Base-by-base conservation (phyloP, 1,140 invertebrate species). In the Penaeus chinensis region DNA sequence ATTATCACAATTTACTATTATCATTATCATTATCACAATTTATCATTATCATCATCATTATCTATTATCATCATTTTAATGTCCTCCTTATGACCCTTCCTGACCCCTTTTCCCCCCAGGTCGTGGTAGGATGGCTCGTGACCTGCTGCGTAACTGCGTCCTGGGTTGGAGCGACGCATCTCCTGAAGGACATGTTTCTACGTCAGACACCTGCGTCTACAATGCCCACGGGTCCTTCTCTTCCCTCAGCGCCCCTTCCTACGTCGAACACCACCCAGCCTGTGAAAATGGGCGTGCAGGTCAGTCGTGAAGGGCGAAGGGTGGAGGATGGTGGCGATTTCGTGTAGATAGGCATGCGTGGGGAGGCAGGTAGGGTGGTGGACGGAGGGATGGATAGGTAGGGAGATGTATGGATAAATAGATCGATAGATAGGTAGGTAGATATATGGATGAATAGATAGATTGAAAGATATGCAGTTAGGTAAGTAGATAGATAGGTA, bases 91-190 rank as follows among this genome's bases (percentile, higher is more conserved):
- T 16, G 0, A 24, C 19, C 5, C 7, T 74, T 10, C 69, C 24
- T 32, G 24, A 13, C n/a, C 10, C 37, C 11, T 19, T 74, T 4
- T 5, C 5, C n/a, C 11, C 42, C 18, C 87, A 97, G 96, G 96
- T 97, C 91, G 96, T 97, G 91, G 96, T 95, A 91, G 97, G 97
- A 63, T 94, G 97, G 81, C 95, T 96, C 92, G 96, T 98, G 84
- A 97, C 96, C 61, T 93, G 96, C 74, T 95, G 95, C 89, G 95
- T 97, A 78, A 96, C 96, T 32, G 95, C 95, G 22, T 96, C 96
- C n/a, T 98, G 96, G 96, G 96, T 97, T 47, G 96, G 96, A 19
- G 95, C 96, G 18, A 97, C 96, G 7, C 96, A 98, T 91, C 95
- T 95, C 91, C 96, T 97, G 89, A 97, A 97, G 93, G 96, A 96